Evolutionary conservation across 2,888 invertebrate genomes (phyloP).

Genomic region (Slavum lentiscoides): DNA sequence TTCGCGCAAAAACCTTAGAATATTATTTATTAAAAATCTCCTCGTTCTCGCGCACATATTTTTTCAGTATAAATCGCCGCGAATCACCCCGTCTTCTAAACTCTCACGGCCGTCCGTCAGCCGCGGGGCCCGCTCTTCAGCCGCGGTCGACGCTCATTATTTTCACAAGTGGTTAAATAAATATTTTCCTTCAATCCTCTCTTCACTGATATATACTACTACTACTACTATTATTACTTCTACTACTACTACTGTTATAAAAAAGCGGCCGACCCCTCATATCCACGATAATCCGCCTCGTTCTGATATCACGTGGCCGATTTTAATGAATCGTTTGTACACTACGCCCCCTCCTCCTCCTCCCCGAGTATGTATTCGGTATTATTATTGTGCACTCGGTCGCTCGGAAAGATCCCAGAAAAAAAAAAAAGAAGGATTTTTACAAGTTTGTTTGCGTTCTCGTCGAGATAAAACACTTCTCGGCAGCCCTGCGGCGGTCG

Average conservation of each 20-base stretch:
- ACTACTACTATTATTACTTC: background rate
- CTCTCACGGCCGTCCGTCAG: background rate
- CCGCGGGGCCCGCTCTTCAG: background rate
- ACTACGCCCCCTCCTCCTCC: background rate
- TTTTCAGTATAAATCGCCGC: constrained; percentile 14
- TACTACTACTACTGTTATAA: background rate
- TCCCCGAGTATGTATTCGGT: background rate
- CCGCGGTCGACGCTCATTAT: constrained; percentile 39
- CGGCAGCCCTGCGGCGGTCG: background rate
- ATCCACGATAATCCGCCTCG: background rate
- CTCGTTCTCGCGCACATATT: background rate
- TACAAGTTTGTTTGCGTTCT: constrained; percentile 30
- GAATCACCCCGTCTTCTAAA: background rate
- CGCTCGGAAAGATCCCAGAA: background rate
- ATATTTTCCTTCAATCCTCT: constrained; percentile 29
- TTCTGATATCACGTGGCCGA: constrained; percentile 36
- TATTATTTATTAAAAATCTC: background rate
- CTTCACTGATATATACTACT: background rate
- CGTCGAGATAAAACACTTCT: constrained; percentile 25
- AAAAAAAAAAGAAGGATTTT: background rate
- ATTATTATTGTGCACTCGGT: background rate
- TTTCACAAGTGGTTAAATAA: constrained; percentile 50
- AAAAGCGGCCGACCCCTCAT: background rate
- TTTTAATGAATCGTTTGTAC: constrained; percentile 48
- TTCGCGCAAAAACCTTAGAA: background rate